Evolutionary conservation across 2,888 invertebrate species (phyloP), one percentile per base, ranked within the genome.

Genomic region (Auanema freiburgensis): DNA sequence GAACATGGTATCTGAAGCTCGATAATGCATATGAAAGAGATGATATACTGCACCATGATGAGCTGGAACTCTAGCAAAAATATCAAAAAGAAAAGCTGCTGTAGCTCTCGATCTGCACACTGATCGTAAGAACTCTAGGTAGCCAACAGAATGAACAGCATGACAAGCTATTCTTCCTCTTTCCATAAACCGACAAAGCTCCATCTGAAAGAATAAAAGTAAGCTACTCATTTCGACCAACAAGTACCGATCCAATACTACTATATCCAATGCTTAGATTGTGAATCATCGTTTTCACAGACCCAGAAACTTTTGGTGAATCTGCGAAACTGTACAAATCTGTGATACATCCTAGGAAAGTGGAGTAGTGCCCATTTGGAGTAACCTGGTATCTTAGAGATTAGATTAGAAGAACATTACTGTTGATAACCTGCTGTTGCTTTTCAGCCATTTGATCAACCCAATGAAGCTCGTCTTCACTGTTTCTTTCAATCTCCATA

Each of bases 401-500:
- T 33, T 59, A 25, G 8, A 14, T 14, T 18, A 25, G 10, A 23
- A 21, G 3, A 33, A 21, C 11, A 12, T 18, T 12, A 16, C 51
- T 16, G 12, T 16, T 11, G 18, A 11, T 50, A 50, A 50, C 51
- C 51, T 50, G 23, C 25, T n/a, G 23, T 14, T 16, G 14, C 23
- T 59, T 63, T 4, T 24, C 16, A 21, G 11, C 41, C 23, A 44
- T 33, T 40, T 72, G 70, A 23, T 76, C 76, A 18, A 69, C 50
- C 23, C 42, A 55, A 18, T 33, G 49, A 41, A 76, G 60, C 46
- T 76, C 76, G 49, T 76, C 76, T 11, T 69, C 63, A 16, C 71
- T 68, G 57, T 72, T 66, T 8, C 76, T 50, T 52, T 69, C 73
- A 11, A 65, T 58, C 60, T 76, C 76, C 67, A 76, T 63, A n/a